phyloP scores from a whole-genome alignment of 2,113 vertebrate species.

The Seriola aureovittata region DNA sequence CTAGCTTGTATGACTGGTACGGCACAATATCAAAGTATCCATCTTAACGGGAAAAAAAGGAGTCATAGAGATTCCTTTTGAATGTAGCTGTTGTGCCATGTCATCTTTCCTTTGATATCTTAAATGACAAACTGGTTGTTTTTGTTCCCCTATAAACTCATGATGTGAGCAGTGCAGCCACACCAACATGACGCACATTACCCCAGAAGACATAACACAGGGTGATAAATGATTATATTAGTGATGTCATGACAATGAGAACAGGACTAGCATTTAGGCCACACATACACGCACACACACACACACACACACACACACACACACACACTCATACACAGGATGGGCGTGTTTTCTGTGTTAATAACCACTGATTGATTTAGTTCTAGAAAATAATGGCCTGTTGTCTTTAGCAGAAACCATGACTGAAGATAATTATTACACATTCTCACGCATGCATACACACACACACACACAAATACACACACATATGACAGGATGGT shows the following conservation, averaged over 20 bases:
- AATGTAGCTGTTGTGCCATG: not conserved
- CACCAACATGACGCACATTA: constrained; percentile 21
- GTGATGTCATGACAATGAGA: constrained; percentile 35
- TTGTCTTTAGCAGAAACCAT: constrained; percentile 2
- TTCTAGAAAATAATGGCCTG: constrained; percentile 37
- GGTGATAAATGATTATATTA: constrained; percentile 38
- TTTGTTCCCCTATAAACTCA: not conserved
- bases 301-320: not conserved
- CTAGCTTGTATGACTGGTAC: not conserved
- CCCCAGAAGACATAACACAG: not conserved
- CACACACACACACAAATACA: not conserved
- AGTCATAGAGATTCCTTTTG: not conserved
- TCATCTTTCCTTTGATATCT: constrained; percentile 6
- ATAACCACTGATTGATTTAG: constrained; percentile 55
- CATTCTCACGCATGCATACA: not conserved
- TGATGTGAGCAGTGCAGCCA: not conserved
- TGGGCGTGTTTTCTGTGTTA: constrained; percentile 49
- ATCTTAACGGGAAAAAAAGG: not conserved
- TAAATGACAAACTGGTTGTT: not conserved
- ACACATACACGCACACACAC: not conserved
- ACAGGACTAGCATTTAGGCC: constrained; percentile 2
- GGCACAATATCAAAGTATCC: not conserved
- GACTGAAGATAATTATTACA: constrained; percentile 35
- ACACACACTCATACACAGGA: not conserved
- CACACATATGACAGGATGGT: not conserved